These are phyloP conservation scores for Dexiosoma caninum DNA, from an alignment of 2,888 invertebrate genomes.

Conservation along the genomic window DNA sequence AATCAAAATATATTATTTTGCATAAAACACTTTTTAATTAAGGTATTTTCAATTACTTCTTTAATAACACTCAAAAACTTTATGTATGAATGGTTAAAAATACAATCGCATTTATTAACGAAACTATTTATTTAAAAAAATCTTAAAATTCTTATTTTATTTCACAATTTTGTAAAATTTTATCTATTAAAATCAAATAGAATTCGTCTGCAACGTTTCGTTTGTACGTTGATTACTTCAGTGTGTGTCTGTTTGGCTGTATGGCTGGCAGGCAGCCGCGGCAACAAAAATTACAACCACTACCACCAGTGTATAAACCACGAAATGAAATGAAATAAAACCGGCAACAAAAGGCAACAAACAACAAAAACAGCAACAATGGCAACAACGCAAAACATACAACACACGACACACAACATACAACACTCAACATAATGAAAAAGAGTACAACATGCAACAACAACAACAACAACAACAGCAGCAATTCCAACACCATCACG, in stretches of 20 bases:
- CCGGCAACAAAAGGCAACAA: conserved; percentile 63
- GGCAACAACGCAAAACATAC: conserved; percentile 3
- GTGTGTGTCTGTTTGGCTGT: conserved; percentile 44
- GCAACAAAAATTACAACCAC: conserved; percentile 61
- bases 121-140: background rate
- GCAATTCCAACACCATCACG: too few species aligned
- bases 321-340: conserved; percentile 63
- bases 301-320: conserved; percentile 62
- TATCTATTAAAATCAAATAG: conserved; percentile 17
- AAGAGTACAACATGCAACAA: conserved; percentile 52
- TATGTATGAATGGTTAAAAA: background rate
- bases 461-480: conserved; percentile 11
- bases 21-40: too few species aligned
- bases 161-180: background rate
- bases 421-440: too few species aligned
- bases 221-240: conserved; percentile 31
- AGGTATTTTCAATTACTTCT: too few species aligned
- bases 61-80: too few species aligned
- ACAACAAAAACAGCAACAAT: conserved; percentile 36
- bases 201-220: conserved; percentile 23
- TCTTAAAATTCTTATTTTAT: background rate
- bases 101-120: background rate
- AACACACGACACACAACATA: conserved; percentile 6
- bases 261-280: conserved; percentile 46
- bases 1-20: too few species aligned